These are phyloP conservation scores for Sapajus apella DNA, from an alignment of 2,113 vertebrate species.

Conservation along the genomic window DNA sequence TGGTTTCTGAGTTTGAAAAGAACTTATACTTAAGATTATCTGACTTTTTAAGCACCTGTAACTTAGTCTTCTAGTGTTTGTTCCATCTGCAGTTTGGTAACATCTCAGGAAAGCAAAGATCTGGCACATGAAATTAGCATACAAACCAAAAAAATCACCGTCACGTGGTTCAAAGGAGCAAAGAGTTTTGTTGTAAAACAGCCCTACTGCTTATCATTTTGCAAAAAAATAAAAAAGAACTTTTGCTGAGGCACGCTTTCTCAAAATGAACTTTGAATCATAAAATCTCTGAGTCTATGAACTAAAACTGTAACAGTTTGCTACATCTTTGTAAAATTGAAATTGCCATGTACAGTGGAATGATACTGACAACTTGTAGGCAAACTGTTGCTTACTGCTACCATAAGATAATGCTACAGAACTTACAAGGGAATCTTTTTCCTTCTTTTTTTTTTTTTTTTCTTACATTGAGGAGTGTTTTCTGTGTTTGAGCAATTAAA, in stretches of 20 bases:
- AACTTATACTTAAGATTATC: conserved; percentile 11
- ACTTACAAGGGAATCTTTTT: background rate
- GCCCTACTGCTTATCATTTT: conserved; percentile 18
- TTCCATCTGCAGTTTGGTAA: background rate
- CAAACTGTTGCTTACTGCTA: conserved; percentile 71
- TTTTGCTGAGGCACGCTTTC: conserved; percentile 34
- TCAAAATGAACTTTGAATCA: conserved; percentile 44
- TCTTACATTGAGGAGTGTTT: background rate
- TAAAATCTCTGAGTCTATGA: background rate
- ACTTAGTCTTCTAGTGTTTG: conserved; percentile 33
- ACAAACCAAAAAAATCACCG: conserved; percentile 28
- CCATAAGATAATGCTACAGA: background rate
- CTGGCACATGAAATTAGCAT: background rate
- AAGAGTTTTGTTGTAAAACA: conserved; percentile 45
- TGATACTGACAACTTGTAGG: background rate
- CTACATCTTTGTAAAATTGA: conserved; percentile 42
- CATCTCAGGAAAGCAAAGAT: background rate
- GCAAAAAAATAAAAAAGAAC: conserved; percentile 34
- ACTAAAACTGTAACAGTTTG: conserved; percentile 30
- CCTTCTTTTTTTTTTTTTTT: background rate
- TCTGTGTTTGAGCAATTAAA: conserved; percentile 41
- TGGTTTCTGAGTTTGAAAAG: conserved; percentile 15
- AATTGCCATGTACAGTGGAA: conserved; percentile 31
- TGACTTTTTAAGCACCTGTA: background rate
- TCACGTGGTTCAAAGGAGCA: background rate